Conservation (phyloP, 2,888 invertebrate species). For the Osedax frankpressi region DNA sequence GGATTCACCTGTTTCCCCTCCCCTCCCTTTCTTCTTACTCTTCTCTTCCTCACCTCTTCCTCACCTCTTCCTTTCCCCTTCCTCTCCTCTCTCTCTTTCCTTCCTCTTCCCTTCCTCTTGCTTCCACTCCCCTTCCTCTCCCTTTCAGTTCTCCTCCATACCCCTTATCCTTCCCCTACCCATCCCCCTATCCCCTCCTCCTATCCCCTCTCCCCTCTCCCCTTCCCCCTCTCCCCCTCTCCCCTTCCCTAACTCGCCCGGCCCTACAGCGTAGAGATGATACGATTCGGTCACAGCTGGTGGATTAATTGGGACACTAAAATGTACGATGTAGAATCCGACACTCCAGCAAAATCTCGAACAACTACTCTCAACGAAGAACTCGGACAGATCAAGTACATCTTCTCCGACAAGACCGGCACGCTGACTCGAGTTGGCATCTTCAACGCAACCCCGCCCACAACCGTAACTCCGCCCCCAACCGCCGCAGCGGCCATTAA, state of each 20-base stretch:
- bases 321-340: constrained; percentile 83
- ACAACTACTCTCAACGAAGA: constrained; percentile 98
- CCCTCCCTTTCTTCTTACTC: neutral
- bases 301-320: constrained; percentile 97
- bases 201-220: neutral
- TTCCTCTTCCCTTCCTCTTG: constrained; percentile 21
- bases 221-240: neutral
- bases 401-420: constrained; percentile 98
- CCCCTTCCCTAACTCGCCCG: neutral
- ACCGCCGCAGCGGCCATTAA: no score
- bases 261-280: constrained; percentile 60
- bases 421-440: constrained; percentile 66
- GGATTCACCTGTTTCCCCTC: neutral
- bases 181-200: neutral
- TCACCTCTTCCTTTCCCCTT: neutral
- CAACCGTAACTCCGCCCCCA: no score
- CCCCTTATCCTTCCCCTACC: constrained; percentile 38
- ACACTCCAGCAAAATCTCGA: constrained; percentile 71
- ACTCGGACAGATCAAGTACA: constrained; percentile 94
- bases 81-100: neutral
- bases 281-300: constrained; percentile 92
- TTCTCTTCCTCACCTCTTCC: neutral
- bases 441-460: no score
- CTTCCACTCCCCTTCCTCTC: neutral
- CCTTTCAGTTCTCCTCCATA: neutral